Evolutionary conservation across 1,140 invertebrate genomes (phyloP).

Genomic region (Eurosta solidaginis): DNA sequence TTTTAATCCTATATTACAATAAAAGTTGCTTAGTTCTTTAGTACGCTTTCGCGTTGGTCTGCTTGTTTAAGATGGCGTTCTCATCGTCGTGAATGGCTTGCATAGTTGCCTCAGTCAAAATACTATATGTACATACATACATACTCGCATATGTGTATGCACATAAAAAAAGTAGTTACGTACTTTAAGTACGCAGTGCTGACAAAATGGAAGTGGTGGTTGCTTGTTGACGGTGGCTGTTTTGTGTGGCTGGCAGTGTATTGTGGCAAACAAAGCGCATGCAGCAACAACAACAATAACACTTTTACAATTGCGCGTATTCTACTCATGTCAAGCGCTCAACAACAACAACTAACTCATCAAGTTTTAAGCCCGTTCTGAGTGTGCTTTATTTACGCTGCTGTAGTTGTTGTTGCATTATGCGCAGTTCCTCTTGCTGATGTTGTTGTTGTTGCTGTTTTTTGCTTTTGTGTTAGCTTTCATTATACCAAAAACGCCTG

Average conservation of each 20-base stretch:
- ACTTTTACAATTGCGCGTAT: constrained; percentile 5
- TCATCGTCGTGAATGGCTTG: constrained; percentile 12
- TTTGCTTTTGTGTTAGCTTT: constrained; percentile 14
- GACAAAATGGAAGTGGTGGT: constrained; percentile 18
- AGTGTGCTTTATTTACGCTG: neutral
- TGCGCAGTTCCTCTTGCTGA: neutral
- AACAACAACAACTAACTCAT: constrained; percentile 7
- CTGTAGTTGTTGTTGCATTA: neutral
- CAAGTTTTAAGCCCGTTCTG: neutral
- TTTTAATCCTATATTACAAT: constrained; percentile 16
- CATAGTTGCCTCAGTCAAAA: constrained; percentile 20
- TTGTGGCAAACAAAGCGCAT: constrained; percentile 24
- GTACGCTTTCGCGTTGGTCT: constrained; percentile 12
- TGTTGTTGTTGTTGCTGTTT: neutral
- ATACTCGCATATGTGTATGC: neutral
- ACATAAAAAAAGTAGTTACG: neutral
- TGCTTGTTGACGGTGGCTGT: neutral
- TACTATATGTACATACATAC: neutral
- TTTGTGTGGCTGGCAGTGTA: neutral
- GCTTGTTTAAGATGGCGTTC: constrained; percentile 4
- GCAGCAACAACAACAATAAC: constrained; percentile 16
- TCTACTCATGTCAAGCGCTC: constrained; percentile 16
- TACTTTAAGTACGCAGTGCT: neutral
- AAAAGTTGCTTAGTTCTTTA: constrained; percentile 26
- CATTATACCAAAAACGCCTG: constrained; percentile 56